phyloP scores from a whole-genome alignment of 2,797 vertebrate species.

The Tokudaia muenninki region DNA sequence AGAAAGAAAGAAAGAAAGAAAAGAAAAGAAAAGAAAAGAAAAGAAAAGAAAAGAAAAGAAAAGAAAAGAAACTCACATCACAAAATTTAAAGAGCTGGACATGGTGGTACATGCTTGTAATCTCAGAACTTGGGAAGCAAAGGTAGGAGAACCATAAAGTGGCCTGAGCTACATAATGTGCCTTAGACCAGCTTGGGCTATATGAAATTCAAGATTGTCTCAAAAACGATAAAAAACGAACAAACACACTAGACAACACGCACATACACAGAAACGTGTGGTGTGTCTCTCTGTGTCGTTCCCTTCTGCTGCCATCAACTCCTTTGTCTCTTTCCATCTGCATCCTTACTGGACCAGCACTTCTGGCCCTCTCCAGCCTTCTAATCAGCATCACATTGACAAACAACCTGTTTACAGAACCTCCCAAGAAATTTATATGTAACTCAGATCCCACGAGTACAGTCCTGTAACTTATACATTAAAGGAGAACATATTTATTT shows the following conservation, averaged over 20 bases:
- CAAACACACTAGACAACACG: neutral
- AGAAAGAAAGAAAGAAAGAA: too few relatives aligned
- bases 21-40: too few relatives aligned
- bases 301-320: neutral
- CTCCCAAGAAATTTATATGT: neutral
- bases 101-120: neutral
- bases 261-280: neutral
- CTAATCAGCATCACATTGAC: neutral
- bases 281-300: neutral
- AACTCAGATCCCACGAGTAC: neutral
- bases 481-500: neutral
- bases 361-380: neutral
- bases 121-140: neutral
- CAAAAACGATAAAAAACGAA: neutral
- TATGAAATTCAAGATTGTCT: neutral
- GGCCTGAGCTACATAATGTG: neutral
- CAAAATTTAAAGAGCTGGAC: neutral
- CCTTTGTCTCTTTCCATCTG: neutral
- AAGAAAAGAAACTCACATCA: neutral
- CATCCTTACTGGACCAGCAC: neutral
- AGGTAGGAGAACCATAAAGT: neutral
- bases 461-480: neutral
- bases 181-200: neutral
- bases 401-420: neutral
- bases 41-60: too few relatives aligned